Conservation (phyloP, 2,113 vertebrate species). For the Rhinoptilus africanus region DNA sequence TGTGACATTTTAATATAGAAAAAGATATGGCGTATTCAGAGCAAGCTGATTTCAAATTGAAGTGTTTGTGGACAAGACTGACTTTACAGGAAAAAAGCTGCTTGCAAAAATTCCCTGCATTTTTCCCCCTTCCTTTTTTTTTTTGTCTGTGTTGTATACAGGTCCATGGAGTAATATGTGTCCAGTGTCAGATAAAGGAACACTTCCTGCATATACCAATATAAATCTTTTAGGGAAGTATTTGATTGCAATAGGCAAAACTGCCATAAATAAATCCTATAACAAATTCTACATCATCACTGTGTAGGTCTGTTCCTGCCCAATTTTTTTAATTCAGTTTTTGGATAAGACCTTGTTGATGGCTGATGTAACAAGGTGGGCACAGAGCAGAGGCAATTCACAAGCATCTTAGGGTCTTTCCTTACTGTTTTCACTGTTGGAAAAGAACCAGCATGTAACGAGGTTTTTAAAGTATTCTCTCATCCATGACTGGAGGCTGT, state of each 20-base stretch:
- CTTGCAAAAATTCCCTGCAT: neutral
- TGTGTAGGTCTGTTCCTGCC: neutral
- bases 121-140: neutral
- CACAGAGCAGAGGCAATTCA: neutral
- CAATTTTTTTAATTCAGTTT: neutral
- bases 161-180: neutral
- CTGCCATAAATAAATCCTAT: neutral
- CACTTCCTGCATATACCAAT: neutral
- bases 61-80: neutral
- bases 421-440: neutral
- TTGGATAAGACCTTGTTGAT: neutral
- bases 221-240: neutral
- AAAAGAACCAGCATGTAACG: neutral
- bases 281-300: neutral
- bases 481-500: neutral
- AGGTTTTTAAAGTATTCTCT: neutral
- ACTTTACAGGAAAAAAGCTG: neutral
- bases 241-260: neutral
- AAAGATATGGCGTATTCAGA: neutral
- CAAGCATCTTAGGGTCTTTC: neutral
- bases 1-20: neutral
- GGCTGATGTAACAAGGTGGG: neutral
- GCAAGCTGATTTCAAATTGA: neutral
- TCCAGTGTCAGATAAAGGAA: neutral
- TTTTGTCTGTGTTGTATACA: neutral